Conservation (phyloP, 2,888 invertebrate genomes). For the Ceraclea dissimilis region DNA sequence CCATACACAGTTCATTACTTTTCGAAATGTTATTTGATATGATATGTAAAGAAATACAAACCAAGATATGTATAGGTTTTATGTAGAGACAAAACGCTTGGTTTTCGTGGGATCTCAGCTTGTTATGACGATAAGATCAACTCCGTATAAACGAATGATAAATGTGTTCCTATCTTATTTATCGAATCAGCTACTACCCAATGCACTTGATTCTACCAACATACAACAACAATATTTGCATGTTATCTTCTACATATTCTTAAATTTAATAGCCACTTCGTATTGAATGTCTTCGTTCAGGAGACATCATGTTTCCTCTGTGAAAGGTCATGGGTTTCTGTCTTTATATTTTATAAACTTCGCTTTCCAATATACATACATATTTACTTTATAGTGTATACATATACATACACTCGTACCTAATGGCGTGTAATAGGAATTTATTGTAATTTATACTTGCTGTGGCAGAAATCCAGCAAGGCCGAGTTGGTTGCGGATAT, state of each 20-base stretch:
- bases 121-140: slow-evolving; percentile 2
- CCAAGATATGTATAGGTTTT: too few relatives aligned
- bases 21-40: neutral
- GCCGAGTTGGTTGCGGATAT: too few relatives aligned
- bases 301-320: too few relatives aligned
- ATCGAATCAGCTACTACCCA: neutral
- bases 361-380: too few relatives aligned
- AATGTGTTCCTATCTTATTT: neutral
- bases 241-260: neutral
- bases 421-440: too few relatives aligned
- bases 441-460: too few relatives aligned
- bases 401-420: too few relatives aligned
- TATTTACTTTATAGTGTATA: too few relatives aligned
- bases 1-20: neutral
- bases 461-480: too few relatives aligned
- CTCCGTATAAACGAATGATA: neutral
- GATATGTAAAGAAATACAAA: too few relatives aligned
- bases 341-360: too few relatives aligned
- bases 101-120: neutral
- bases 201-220: neutral
- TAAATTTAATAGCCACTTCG: neutral
- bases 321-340: too few relatives aligned
- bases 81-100: neutral
- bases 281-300: neutral
- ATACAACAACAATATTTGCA: neutral